Evolutionary conservation across 2,888 invertebrate species (phyloP).

Genomic region (Ceraclea dissimilis): DNA sequence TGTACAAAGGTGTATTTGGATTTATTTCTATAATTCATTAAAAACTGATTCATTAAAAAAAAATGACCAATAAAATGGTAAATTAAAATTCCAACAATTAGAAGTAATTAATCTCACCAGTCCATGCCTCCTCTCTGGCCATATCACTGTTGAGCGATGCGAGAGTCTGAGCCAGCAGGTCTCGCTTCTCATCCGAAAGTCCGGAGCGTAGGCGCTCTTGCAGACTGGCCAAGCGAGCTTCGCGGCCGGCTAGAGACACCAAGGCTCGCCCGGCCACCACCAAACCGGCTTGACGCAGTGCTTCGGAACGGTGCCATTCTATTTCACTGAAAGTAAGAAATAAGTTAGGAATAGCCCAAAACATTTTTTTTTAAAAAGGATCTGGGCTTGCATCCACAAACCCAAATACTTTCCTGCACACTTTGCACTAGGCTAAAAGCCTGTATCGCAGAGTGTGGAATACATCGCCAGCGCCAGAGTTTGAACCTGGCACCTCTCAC

Average conservation of each 20-base stretch:
- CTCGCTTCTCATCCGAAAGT: conserved; percentile 31
- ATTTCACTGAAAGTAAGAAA: conserved; percentile 16
- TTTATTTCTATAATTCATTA: no score
- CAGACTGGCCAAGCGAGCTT: conserved; percentile 26
- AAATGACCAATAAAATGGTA: no score
- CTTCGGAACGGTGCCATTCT: conserved; percentile 26
- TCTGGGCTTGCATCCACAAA: no score
- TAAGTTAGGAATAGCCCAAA: background rate
- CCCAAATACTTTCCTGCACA: no score
- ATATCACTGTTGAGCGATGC: conserved; percentile 39
- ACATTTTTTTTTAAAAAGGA: no score
- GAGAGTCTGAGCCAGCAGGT: conserved; percentile 17
- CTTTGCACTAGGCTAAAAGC: no score
- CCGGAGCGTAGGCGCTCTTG: conserved; percentile 28
- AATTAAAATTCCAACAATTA: no score
- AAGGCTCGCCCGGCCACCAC: conserved; percentile 25
- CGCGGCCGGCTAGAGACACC: conserved; percentile 17
- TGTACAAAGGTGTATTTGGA: no score
- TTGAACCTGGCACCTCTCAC: no score
- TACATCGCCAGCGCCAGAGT: no score
- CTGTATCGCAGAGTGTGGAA: no score
- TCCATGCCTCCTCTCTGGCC: conserved; percentile 32
- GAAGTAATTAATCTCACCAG: conserved; percentile 17
- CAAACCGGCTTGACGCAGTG: conserved; percentile 18
- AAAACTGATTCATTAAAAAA: no score